phyloP scores from a whole-genome alignment of 2,113 vertebrate genomes.

The Actinemys pallida region DNA sequence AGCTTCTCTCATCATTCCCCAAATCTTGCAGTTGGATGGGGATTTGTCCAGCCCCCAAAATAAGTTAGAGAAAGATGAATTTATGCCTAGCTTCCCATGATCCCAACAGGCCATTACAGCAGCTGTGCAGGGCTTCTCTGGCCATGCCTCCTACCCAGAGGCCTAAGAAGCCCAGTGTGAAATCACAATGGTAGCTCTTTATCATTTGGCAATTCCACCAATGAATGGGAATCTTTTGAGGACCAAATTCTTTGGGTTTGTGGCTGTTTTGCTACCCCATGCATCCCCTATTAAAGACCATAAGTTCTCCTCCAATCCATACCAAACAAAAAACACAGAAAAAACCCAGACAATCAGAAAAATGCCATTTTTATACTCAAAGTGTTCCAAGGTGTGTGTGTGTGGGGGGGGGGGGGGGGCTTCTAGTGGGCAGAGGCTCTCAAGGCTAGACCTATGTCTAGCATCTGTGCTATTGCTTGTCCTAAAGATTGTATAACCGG shows the following conservation, averaged over 20 bases:
- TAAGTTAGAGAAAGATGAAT: not conserved
- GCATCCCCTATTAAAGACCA: not conserved
- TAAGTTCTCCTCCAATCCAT: fast-evolving
- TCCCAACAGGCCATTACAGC: not conserved
- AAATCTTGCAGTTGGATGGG: not conserved
- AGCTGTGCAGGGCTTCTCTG: not conserved
- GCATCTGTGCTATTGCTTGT: fast-evolving
- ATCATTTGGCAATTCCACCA: not conserved
- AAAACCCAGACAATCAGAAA: not conserved
- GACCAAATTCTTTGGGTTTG: fast-evolving
- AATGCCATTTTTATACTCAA: not conserved
- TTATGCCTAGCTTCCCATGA: not conserved
- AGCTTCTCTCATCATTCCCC: not conserved
- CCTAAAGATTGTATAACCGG: fast-evolving
- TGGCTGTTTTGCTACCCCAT: fast-evolving
- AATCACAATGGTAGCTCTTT: not conserved
- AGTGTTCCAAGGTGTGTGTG: not conserved
- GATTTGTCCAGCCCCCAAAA: too few species aligned
- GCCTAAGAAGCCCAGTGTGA: not conserved
- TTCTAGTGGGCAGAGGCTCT: fast-evolving
- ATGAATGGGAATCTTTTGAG: not conserved
- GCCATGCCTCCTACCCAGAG: not conserved
- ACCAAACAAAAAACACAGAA: not conserved
- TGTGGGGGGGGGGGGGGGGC: fast-evolving
- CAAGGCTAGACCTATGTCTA: fast-evolving